Conservation (phyloP, 2,797 vertebrate genomes). For the Melanotaenia boesemani region DNA sequence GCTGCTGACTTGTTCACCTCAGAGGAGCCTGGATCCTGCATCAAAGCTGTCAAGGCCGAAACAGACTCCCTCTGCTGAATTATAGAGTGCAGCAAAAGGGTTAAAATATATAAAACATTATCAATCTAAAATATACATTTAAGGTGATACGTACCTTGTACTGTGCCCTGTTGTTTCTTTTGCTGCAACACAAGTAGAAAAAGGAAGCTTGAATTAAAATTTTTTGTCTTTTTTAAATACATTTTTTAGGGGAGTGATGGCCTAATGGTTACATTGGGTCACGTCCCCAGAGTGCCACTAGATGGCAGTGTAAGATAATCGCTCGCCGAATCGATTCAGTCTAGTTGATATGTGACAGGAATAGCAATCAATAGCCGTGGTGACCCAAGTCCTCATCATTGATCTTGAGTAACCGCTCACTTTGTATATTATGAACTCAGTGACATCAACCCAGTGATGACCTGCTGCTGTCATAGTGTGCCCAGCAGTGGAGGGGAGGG, state of each 20-base stretch:
- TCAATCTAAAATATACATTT: neutral
- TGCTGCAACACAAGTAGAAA: constrained; percentile 63
- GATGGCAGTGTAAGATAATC: constrained; percentile 57
- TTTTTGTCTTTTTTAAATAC: neutral
- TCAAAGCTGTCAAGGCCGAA: constrained; percentile 67
- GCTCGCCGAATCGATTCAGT: neutral
- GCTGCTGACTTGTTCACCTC: constrained; percentile 56
- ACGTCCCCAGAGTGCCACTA: constrained; percentile 30
- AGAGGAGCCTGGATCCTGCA: constrained; percentile 75
- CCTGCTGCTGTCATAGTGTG: constrained; percentile 33
- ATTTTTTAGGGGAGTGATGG: neutral
- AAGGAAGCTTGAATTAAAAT: neutral
- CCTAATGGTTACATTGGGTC: too few relatives aligned
- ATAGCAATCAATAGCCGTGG: constrained; percentile 34
- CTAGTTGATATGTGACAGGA: constrained; percentile 23
- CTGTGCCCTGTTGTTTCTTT: constrained; percentile 22
- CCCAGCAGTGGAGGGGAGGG: constrained; percentile 1
- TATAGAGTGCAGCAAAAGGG: neutral
- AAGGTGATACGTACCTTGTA: constrained; percentile 60
- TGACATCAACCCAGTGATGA: constrained; percentile 44
- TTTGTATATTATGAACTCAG: constrained; percentile 42
- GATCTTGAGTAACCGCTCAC: constrained; percentile 51
- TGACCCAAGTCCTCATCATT: constrained; percentile 50
- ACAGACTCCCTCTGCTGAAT: constrained; percentile 69
- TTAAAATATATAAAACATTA: too few relatives aligned